A percentile compares a stretch with the other conserved stretches of the same genome.
Evolutionary conservation across 37 sponge, comb jelly and placozoan species (phyloP).

Genomic region (Cladorhizidae sp.): DNA sequence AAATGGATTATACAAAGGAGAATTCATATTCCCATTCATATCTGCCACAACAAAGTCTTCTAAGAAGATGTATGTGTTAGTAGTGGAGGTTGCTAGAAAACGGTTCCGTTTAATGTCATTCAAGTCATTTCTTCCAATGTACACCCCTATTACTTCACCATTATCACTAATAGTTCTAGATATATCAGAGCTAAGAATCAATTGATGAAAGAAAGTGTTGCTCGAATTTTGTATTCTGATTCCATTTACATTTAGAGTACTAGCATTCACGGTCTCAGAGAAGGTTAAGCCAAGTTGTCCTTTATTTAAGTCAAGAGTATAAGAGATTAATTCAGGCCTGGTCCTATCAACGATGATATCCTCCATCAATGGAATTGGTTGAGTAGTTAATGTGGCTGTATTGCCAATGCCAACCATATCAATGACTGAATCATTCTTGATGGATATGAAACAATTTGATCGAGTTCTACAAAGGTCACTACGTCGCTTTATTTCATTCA

Average conservation of each 20-base stretch:
- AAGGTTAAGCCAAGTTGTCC: conserved; percentile 73
- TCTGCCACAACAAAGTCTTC: conserved; percentile 63
- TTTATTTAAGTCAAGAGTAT: conserved; percentile 51
- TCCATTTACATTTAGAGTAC: conserved; percentile 63
- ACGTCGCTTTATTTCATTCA: conserved; percentile 81
- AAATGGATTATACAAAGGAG: conserved; percentile 58
- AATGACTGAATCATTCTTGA: conserved; percentile 38
- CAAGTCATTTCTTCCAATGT: conserved; percentile 79
- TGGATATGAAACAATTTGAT: conserved; percentile 59
- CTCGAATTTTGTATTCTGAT: conserved; percentile 61
- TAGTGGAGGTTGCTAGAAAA: conserved; percentile 51
- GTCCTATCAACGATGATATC: conserved; percentile 40
- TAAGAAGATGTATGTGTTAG: conserved; percentile 68
- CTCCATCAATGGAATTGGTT: conserved; percentile 1
- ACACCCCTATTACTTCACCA: conserved; percentile 28
- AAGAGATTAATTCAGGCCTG: conserved; percentile 58
- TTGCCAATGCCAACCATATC: conserved; percentile 80
- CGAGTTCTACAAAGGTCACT: conserved; percentile 50
- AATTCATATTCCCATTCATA: conserved; percentile 69
- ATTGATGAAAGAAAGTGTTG: conserved; percentile 32
- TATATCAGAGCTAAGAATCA: conserved; percentile 17
- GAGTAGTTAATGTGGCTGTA: conserved; percentile 10
- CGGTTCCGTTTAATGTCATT: conserved; percentile 82
- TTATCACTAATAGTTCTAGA: conserved; percentile 25
- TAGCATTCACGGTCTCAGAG: conserved; percentile 84